Percentiles rank a stretch among this genome's conserved stretches.
phyloP scores from a whole-genome alignment of 2,797 vertebrate species.

The Semotilus atromaculatus region DNA sequence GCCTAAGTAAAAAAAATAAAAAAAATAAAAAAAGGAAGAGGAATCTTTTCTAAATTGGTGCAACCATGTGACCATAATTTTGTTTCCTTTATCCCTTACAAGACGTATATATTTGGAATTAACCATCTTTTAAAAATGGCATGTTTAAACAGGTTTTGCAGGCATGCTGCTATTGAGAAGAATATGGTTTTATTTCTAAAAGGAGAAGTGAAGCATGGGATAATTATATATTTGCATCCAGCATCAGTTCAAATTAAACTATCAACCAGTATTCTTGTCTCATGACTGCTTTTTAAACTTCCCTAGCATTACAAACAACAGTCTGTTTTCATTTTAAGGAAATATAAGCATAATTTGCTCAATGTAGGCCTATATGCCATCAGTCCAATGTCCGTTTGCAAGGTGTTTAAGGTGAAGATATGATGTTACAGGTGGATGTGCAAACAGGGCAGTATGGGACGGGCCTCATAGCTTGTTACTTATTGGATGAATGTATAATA shows the following conservation, averaged over 20 bases:
- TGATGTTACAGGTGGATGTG: slow-evolving; percentile 49
- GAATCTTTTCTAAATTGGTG: no score
- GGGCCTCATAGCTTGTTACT: slow-evolving; percentile 71
- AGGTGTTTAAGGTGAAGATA: slow-evolving; percentile 37
- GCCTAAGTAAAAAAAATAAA: no score
- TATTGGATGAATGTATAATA: slow-evolving; percentile 81
- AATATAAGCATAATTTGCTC: no score
- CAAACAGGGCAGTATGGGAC: slow-evolving; percentile 67
- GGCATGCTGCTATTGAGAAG: background rate
- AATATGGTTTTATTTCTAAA: background rate
- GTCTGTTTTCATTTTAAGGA: background rate
- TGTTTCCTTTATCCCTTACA: background rate
- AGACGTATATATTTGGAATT: background rate
- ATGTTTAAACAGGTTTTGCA: background rate
- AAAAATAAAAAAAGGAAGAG: no score
- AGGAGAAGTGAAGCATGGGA: no score
- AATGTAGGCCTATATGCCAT: background rate
- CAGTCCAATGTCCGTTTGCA: background rate
- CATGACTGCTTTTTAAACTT: background rate
- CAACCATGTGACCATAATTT: no score
- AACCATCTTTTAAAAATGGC: background rate
- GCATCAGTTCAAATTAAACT: background rate
- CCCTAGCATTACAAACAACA: background rate
- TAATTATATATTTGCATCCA: background rate
- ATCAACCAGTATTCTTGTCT: background rate